These are phyloP conservation scores for Hirudinaria manillensis DNA, from an alignment of 2,888 invertebrate genomes.

Conservation along the genomic window DNA sequence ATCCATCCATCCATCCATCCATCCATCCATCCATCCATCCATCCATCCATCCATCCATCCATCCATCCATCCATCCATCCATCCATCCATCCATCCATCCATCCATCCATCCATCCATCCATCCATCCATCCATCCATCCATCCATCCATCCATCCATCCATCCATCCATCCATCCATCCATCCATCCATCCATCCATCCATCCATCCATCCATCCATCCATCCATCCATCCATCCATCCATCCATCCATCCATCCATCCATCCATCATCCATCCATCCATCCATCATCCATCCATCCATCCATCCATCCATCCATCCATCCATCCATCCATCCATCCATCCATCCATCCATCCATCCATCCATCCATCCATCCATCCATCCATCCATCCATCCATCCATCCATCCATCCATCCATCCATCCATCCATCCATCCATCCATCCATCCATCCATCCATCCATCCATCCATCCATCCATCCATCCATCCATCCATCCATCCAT, in stretches of 20 bases:
- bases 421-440: constrained; percentile 4
- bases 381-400: constrained; percentile 7
- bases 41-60: constrained; percentile 25
- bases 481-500: no score
- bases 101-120: constrained; percentile 26
- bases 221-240: constrained; percentile 7
- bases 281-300: no score
- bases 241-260: constrained; percentile 7
- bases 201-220: constrained; percentile 7
- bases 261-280: no score
- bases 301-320: constrained; percentile 7
- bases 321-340: constrained; percentile 7
- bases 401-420: constrained; percentile 3
- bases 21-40: constrained; percentile 25
- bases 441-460: constrained; percentile 4
- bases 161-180: constrained; percentile 25
- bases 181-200: constrained; percentile 17
- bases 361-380: constrained; percentile 7
- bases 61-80: constrained; percentile 24
- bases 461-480: constrained; percentile 2
- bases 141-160: constrained; percentile 19
- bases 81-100: constrained; percentile 25
- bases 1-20: constrained; percentile 27
- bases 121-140: constrained; percentile 11
- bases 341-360: constrained; percentile 7